A percentile compares a stretch with the other conserved stretches of the same genome.
phyloP scores from a whole-genome alignment of 2,888 invertebrate genomes.

The Tanytarsus gracilentus region DNA sequence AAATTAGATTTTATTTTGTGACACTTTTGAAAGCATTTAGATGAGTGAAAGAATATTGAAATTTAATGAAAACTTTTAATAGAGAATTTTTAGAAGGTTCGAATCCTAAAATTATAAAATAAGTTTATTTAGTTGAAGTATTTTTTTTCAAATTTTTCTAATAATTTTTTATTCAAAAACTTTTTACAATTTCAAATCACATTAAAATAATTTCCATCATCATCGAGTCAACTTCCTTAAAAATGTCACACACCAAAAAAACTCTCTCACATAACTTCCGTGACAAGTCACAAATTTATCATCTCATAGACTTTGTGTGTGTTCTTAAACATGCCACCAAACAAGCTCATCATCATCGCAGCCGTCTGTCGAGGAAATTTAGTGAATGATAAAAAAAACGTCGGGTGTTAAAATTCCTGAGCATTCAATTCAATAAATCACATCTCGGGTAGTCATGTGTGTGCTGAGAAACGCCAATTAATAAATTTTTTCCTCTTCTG shows the following conservation, averaged over 20 bases:
- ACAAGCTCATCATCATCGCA: neutral
- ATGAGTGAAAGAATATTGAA: too few relatives aligned
- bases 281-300: neutral
- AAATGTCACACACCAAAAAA: neutral
- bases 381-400: neutral
- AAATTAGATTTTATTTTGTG: too few relatives aligned
- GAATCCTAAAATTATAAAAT: too few relatives aligned
- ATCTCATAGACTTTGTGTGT: constrained; percentile 6
- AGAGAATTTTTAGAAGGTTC: too few relatives aligned
- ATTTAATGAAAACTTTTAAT: too few relatives aligned
- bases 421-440: constrained; percentile 20
- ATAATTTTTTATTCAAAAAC: neutral
- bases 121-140: too few relatives aligned
- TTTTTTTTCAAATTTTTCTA: too few relatives aligned
- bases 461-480: constrained; percentile 6
- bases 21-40: too few relatives aligned
- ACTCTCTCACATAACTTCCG: neutral
- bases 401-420: constrained; percentile 17
- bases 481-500: constrained; percentile 14
- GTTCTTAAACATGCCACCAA: neutral
- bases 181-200: neutral
- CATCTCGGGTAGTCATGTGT: neutral
- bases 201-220: neutral
- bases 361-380: neutral
- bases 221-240: neutral